These are phyloP conservation scores for Rhinichthys osculus DNA, from an alignment of 2,797 vertebrate genomes.

Conservation along the genomic window DNA sequence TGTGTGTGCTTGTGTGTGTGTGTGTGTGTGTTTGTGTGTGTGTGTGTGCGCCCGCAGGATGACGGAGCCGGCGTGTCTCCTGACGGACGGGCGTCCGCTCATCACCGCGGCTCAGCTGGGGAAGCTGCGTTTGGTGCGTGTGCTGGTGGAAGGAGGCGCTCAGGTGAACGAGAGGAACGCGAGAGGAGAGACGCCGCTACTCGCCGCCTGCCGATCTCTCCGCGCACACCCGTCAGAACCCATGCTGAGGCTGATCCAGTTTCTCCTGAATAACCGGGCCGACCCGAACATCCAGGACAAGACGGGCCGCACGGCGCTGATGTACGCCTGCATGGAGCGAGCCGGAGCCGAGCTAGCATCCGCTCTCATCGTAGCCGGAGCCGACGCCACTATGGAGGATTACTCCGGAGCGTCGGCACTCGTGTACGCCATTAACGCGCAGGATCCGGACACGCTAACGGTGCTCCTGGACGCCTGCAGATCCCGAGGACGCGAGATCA, in stretches of 20 bases:
- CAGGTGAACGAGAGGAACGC: conserved; percentile 74
- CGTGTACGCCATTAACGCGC: conserved; percentile 75
- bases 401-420: conserved; percentile 74
- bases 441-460: conserved; percentile 73
- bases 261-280: conserved; percentile 72
- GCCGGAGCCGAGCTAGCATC: conserved; percentile 71
- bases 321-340: conserved; percentile 76
- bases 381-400: conserved; percentile 77
- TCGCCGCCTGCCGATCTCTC: conserved; percentile 74
- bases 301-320: conserved; percentile 75
- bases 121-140: conserved; percentile 75
- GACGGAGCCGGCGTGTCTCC: conserved; percentile 63
- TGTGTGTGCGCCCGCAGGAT: conserved; percentile 57
- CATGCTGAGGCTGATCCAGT: conserved; percentile 68
- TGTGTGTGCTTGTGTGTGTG: too few relatives aligned
- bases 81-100: conserved; percentile 73
- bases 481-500: conserved; percentile 74
- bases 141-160: conserved; percentile 79
- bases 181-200: conserved; percentile 75
- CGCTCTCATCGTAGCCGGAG: conserved; percentile 71
- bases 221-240: conserved; percentile 62
- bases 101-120: conserved; percentile 72
- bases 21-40: too few relatives aligned
- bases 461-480: conserved; percentile 75
- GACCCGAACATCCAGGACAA: conserved; percentile 77